These are phyloP conservation scores for Cyprinella venusta DNA, from an alignment of 2,797 vertebrate genomes.

Conservation along the genomic window DNA sequence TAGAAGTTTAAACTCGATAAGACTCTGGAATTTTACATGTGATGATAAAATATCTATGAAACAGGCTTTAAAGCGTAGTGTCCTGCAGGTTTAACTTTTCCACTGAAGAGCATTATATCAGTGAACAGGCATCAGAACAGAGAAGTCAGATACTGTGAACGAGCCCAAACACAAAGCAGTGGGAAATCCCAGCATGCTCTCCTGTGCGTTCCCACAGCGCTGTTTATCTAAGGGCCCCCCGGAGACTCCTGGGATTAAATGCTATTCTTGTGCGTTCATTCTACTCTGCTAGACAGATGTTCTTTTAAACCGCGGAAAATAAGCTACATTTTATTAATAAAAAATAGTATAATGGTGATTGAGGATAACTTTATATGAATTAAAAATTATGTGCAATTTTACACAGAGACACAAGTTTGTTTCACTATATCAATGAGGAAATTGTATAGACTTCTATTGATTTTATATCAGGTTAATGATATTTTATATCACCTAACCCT, in stretches of 20 bases:
- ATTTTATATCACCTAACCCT: not conserved
- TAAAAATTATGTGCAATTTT: not conserved
- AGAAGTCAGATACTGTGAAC: not conserved
- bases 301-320: not conserved
- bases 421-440: not conserved
- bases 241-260: constrained; percentile 34
- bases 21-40: constrained; percentile 3
- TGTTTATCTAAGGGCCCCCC: constrained; percentile 33
- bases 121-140: constrained; percentile 3
- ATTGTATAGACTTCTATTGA: not conserved
- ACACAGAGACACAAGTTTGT: not conserved
- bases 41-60: constrained; percentile 1
- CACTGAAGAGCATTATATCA: constrained; percentile 18
- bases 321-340: not conserved
- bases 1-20: constrained; percentile 20
- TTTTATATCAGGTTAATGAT: not conserved
- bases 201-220: not conserved
- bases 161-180: constrained; percentile 4
- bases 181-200: constrained; percentile 35
- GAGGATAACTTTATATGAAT: not conserved
- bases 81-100: constrained; percentile 16
- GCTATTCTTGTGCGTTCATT: constrained; percentile 28
- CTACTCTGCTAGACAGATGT: constrained; percentile 12
- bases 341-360: not conserved
- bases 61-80: no score